Evolutionary conservation across 2,113 vertebrate species (phyloP).

Genomic region (Dasyprocta punctata): DNA sequence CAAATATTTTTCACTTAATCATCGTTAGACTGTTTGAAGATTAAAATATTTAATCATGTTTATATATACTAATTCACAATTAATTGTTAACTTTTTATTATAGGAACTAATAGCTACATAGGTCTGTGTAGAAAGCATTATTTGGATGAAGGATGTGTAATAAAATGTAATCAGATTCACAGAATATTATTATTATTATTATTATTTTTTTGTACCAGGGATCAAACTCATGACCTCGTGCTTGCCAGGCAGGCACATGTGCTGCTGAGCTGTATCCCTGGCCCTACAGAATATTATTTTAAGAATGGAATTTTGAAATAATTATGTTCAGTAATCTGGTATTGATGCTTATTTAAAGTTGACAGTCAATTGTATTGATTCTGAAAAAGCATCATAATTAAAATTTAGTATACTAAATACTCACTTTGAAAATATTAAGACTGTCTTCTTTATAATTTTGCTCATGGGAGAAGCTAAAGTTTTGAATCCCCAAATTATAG

Average conservation of each 20-base stretch:
- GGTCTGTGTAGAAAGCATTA: not conserved
- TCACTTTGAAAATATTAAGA: not conserved
- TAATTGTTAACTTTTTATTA: not conserved
- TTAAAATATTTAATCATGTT: not conserved
- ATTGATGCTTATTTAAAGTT: not conserved
- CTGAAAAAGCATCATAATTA: not conserved
- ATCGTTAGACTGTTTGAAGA: not conserved
- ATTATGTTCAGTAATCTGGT: conserved; percentile 36
- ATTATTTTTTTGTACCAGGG: no score
- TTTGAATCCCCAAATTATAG: conserved; percentile 34
- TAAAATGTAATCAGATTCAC: conserved; percentile 20
- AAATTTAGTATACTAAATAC: not conserved
- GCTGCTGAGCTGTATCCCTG: no score
- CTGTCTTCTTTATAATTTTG: conserved; percentile 32
- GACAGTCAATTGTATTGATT: not conserved
- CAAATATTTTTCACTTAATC: conserved; percentile 42
- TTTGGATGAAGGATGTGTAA: conserved; percentile 29
- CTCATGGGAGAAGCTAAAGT: not conserved
- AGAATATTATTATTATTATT: conserved; percentile 8
- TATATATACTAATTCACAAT: not conserved
- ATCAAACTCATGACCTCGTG: no score
- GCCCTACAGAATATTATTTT: conserved; percentile 18
- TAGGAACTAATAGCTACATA: conserved; percentile 5
- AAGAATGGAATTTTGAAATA: not conserved
- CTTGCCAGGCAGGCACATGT: no score